Conservation (phyloP, 2,888 invertebrate species). For the Heterodera filipjevi region DNA sequence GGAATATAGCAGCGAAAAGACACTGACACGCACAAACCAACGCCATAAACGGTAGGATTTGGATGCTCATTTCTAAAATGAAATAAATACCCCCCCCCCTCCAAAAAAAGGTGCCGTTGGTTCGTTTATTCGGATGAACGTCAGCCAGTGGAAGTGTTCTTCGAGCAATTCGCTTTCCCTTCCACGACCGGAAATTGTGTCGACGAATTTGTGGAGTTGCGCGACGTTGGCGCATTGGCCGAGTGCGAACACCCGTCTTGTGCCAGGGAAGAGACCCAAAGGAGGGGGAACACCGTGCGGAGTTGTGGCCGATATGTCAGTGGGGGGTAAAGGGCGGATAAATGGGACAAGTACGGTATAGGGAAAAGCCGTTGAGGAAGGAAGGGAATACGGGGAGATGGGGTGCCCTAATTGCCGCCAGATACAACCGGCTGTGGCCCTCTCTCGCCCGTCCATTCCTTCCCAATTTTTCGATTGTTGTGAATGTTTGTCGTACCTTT, state of each 20-base stretch:
- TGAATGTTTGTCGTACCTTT: not conserved
- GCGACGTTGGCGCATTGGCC: constrained; percentile 48
- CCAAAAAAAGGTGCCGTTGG: constrained; percentile 48
- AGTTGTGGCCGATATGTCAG: constrained; percentile 39
- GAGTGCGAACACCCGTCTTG: constrained; percentile 54
- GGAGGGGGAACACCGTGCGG: constrained; percentile 33
- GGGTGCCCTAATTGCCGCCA: too few relatives aligned
- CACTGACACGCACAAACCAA: constrained; percentile 44
- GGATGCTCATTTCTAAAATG: not conserved
- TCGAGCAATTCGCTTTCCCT: constrained; percentile 48
- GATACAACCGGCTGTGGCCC: not conserved
- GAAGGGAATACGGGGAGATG: not conserved
- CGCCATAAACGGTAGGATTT: constrained; percentile 39
- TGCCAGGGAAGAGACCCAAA: constrained; percentile 33
- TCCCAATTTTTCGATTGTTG: not conserved
- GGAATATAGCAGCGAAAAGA: constrained; percentile 36
- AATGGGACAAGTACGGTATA: not conserved
- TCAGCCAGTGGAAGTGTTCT: constrained; percentile 51
- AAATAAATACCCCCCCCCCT: not conserved
- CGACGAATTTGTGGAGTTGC: constrained; percentile 50
- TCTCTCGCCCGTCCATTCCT: not conserved
- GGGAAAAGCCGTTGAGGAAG: too few relatives aligned
- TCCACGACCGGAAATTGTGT: constrained; percentile 41
- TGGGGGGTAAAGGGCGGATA: not conserved
- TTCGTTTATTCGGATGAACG: constrained; percentile 47